phyloP scores from a whole-genome alignment of 2,797 vertebrate genomes.

The Artibeus lituratus region DNA sequence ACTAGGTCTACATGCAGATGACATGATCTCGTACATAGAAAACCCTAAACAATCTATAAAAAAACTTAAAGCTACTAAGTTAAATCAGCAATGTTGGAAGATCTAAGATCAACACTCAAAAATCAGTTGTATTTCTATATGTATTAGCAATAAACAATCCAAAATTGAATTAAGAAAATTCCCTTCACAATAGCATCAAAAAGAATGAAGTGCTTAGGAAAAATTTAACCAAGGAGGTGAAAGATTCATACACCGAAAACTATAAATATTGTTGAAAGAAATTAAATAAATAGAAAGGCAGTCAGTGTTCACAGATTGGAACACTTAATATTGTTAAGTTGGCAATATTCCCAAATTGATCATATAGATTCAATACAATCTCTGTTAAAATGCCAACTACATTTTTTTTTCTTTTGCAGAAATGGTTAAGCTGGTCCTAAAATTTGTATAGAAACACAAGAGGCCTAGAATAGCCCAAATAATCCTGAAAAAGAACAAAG shows the following conservation, averaged over 20 bases:
- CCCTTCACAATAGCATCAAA: not conserved
- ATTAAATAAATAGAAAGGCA: not conserved
- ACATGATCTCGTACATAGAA: not conserved
- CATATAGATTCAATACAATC: not conserved
- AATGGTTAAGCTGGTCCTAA: not conserved
- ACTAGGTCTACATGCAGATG: not conserved
- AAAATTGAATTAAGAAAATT: not conserved
- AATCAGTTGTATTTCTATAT: not conserved
- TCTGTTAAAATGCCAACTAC: not conserved
- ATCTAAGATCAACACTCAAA: not conserved
- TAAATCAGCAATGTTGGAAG: not conserved
- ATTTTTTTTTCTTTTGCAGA: not conserved
- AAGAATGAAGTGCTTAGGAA: not conserved
- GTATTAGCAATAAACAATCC: not conserved
- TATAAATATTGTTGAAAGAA: not conserved
- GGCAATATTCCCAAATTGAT: not conserved
- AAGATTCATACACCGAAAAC: not conserved
- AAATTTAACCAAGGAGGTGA: not conserved
- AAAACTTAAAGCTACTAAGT: not conserved
- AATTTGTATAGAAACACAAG: not conserved
- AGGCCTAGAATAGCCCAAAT: not conserved
- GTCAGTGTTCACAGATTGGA: not conserved
- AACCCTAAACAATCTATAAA: not conserved
- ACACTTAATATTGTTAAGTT: not conserved
- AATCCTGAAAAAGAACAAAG: constrained; percentile 12